These are phyloP conservation scores for Oppia nitens DNA, from an alignment of 1,140 invertebrate genomes.

Conservation along the genomic window DNA sequence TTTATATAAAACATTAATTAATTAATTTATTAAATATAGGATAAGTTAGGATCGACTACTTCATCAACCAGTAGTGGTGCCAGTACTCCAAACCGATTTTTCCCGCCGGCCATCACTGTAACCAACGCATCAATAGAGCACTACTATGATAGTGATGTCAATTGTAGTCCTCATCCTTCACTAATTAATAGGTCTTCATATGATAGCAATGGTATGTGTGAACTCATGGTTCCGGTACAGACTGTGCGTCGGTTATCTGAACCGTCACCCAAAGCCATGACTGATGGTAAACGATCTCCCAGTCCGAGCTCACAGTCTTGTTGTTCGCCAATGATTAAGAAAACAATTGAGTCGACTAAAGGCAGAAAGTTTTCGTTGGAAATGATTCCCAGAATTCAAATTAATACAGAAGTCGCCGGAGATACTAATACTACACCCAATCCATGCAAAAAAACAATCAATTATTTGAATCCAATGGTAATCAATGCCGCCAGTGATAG, in stretches of 20 bases:
- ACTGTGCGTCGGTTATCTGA: background rate
- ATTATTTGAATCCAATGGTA: background rate
- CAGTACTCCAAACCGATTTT: background rate
- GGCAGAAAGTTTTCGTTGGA: constrained; percentile 7
- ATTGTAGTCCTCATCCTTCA: background rate
- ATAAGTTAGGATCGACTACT: too few relatives aligned
- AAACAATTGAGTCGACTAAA: background rate
- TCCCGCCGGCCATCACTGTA: background rate
- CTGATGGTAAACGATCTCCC: background rate
- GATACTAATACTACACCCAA: background rate
- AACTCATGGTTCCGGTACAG: background rate
- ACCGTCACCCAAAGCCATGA: background rate
- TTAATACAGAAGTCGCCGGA: background rate
- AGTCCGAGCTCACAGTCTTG: background rate
- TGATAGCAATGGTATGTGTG: background rate
- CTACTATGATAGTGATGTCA: background rate
- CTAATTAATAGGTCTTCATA: background rate
- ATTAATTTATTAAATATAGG: too few relatives aligned
- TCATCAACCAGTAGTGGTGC: background rate
- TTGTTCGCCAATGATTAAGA: background rate
- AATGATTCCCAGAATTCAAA: constrained; percentile 5
- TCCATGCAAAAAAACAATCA: background rate
- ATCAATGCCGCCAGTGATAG: constrained; percentile 2
- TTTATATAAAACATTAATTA: too few relatives aligned
- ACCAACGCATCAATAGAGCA: constrained; percentile 3